These are phyloP conservation scores for Asbolus verrucosus DNA, from an alignment of 1,140 invertebrate species.

Conservation along the genomic window DNA sequence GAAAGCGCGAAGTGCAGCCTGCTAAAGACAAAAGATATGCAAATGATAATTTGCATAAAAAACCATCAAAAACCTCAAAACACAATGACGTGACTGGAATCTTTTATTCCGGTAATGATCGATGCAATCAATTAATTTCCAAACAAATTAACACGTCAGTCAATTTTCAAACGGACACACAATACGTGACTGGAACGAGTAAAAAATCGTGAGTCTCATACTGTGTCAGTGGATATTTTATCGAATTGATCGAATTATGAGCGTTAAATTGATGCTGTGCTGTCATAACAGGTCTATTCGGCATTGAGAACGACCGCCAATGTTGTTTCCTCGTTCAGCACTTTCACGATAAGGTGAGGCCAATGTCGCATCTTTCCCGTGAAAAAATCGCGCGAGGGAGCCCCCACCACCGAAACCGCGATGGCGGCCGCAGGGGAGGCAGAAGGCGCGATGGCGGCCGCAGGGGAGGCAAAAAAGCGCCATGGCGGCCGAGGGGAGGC, in stretches of 20 bases:
- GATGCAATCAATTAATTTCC: background rate
- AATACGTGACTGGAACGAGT: slow-evolving; percentile 7
- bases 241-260: slow-evolving; percentile 18
- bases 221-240: slow-evolving; percentile 19
- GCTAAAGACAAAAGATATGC: background rate
- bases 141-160: slow-evolving; percentile 20
- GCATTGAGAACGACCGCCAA: slow-evolving; percentile 22
- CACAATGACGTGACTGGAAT: background rate
- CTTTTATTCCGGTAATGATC: background rate
- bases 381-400: background rate
- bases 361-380: background rate
- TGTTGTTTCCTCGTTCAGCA: slow-evolving; percentile 22
- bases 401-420: background rate
- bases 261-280: slow-evolving; percentile 22
- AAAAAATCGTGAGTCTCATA: slow-evolving; percentile 8
- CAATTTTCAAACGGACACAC: slow-evolving; percentile 6
- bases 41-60: background rate
- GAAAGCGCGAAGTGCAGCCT: too few relatives aligned
- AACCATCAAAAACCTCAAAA: background rate
- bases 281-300: slow-evolving; percentile 20
- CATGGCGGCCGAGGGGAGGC: background rate
- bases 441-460: background rate
- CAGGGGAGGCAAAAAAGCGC: background rate
- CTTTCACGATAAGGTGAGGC: slow-evolving; percentile 9
- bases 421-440: background rate